Conservation (phyloP, 2,797 vertebrate genomes). For the Mus minutoides region DNA sequence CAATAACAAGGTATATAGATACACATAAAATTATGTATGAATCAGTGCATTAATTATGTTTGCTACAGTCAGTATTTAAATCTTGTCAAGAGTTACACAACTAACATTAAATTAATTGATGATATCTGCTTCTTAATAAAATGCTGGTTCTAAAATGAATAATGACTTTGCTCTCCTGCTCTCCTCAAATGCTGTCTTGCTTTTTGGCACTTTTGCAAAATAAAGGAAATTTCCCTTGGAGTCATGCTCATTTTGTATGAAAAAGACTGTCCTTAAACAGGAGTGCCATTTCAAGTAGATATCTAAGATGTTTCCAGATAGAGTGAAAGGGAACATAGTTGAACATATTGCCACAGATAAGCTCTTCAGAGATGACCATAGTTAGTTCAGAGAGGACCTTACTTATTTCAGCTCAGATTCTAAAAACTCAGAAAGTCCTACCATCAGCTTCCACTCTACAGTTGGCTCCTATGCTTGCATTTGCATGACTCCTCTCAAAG, state of each 20-base stretch:
- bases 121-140: not conserved
- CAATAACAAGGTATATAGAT: not conserved
- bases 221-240: not conserved
- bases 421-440: not conserved
- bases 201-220: not conserved
- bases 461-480: not conserved
- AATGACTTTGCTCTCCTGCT: not conserved
- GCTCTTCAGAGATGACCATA: accelerated
- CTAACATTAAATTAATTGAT: not conserved
- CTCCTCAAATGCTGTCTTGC: not conserved
- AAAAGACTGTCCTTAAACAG: not conserved
- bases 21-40: not conserved
- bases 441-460: not conserved
- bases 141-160: not conserved
- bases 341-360: not conserved
- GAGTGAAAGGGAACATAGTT: accelerated
- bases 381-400: too few species aligned
- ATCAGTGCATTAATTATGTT: not conserved
- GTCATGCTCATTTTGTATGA: not conserved
- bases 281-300: not conserved
- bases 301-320: not conserved
- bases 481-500: not conserved
- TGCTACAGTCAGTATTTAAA: not conserved
- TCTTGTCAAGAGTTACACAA: not conserved
- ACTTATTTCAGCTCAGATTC: not conserved